Evolutionary conservation across 2,797 vertebrate genomes (phyloP).

Genomic region (Pangasius djambal): DNA sequence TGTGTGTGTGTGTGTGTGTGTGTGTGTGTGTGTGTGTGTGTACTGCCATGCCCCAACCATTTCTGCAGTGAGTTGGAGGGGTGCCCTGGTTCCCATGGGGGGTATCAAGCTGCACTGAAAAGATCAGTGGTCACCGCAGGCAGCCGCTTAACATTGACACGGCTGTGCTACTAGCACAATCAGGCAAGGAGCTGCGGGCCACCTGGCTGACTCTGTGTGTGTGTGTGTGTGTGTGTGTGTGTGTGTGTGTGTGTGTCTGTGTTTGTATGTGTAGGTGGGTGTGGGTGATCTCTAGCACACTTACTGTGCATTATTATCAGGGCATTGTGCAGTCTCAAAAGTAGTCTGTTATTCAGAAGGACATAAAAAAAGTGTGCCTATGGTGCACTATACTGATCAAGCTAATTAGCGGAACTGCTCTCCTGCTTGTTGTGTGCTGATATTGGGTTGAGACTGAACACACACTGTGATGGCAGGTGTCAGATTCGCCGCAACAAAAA

Average conservation of each 20-base stretch:
- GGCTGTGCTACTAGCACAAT: constrained; percentile 49
- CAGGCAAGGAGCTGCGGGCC: background rate
- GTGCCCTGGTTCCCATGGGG: constrained; percentile 44
- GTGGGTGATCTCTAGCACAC: background rate
- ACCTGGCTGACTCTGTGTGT: background rate
- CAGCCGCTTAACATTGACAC: constrained; percentile 55
- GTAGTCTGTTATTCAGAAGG: constrained; percentile 7
- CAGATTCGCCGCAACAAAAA: constrained; percentile 12
- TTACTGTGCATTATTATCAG: constrained; percentile 7
- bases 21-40: background rate
- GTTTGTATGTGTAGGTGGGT: background rate
- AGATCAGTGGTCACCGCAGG: constrained; percentile 66
- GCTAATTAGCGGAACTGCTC: constrained; percentile 24
- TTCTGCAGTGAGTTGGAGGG: constrained; percentile 30
- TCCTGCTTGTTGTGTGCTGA: background rate
- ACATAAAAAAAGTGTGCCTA: constrained; percentile 6
- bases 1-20: background rate
- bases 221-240: background rate
- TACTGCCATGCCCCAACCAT: constrained; percentile 2
- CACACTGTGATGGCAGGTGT: constrained; percentile 45
- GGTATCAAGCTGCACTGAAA: constrained; percentile 65
- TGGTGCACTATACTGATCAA: constrained; percentile 20
- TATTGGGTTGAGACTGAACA: constrained; percentile 2
- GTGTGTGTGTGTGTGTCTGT: background rate
- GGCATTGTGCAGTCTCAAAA: constrained; percentile 16